Percentiles rank a stretch among this genome's conserved stretches.
Evolutionary conservation across 92 coral and sea anemone genomes (phyloP).

Genomic region (Porites evermanni): DNA sequence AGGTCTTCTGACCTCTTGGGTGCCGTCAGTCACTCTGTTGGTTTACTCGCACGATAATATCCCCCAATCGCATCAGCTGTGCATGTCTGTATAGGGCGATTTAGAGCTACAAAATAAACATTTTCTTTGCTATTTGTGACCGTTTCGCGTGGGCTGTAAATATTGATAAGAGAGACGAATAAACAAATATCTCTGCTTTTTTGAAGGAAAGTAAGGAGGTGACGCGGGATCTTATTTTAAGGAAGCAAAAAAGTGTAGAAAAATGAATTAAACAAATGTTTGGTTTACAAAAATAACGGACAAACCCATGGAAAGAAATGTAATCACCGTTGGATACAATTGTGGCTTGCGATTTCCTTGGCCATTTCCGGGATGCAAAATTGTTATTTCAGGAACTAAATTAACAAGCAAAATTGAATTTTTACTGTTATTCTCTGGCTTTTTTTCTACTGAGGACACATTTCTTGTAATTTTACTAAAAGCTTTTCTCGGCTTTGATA

Average conservation of each 20-base stretch:
- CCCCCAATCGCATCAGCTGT: constrained; percentile 33
- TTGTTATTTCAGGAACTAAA: constrained; percentile 49
- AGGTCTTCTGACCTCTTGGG: constrained; percentile 10
- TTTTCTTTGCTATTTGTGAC: constrained; percentile 66
- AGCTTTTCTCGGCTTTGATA: neutral
- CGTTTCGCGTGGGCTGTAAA: constrained; percentile 69
- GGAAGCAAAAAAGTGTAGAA: neutral
- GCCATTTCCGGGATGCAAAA: constrained; percentile 42
- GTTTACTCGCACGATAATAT: constrained; percentile 30
- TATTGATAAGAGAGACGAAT: constrained; percentile 59
- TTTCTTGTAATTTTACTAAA: neutral
- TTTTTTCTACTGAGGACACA: neutral
- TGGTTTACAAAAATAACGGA: constrained; percentile 8
- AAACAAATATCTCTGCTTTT: constrained; percentile 52
- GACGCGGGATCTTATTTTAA: constrained; percentile 30
- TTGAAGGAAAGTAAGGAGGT: constrained; percentile 20
- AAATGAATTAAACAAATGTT: constrained; percentile 11
- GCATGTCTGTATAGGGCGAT: constrained; percentile 44
- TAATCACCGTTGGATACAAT: constrained; percentile 3
- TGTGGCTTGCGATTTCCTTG: constrained; percentile 8
- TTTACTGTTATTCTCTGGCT: constrained; percentile 1
- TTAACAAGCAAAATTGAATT: constrained; percentile 23
- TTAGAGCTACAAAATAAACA: constrained; percentile 61
- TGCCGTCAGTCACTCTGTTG: constrained; percentile 1
- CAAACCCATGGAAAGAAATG: neutral